These are phyloP conservation scores for Neotoxoptera formosana DNA, from an alignment of 1,140 invertebrate species.

Conservation along the genomic window DNA sequence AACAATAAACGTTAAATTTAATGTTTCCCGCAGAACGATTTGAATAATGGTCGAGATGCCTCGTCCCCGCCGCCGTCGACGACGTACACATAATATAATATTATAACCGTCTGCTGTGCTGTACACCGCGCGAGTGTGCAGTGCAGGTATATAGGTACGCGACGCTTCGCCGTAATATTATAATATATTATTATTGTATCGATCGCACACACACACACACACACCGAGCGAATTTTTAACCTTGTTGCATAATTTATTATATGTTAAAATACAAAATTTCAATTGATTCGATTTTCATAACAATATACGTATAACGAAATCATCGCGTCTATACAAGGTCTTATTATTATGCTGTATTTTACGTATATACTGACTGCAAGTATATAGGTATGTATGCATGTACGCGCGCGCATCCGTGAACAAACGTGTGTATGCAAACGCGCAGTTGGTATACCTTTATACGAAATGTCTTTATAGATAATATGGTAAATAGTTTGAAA, in stretches of 20 bases:
- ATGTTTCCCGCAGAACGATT: slow-evolving; percentile 33
- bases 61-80: not conserved
- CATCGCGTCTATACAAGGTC: not conserved
- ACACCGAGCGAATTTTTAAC: not conserved
- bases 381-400: not conserved
- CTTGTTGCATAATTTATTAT: slow-evolving; percentile 10
- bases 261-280: not conserved
- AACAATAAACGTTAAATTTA: slow-evolving; percentile 51
- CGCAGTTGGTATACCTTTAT: not conserved
- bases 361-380: not conserved
- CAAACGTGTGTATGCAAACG: not conserved
- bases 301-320: slow-evolving; percentile 25
- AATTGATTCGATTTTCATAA: not conserved
- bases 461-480: not conserved
- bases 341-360: not conserved
- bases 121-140: too few relatives aligned
- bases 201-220: not conserved
- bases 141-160: too few relatives aligned
- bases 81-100: too few relatives aligned
- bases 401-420: not conserved
- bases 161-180: not conserved
- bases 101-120: not conserved
- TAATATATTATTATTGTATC: not conserved
- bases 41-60: slow-evolving; percentile 33
- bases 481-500: not conserved